Conservation (phyloP, 1,140 invertebrate genomes). For the Bactericera cockerelli region DNA sequence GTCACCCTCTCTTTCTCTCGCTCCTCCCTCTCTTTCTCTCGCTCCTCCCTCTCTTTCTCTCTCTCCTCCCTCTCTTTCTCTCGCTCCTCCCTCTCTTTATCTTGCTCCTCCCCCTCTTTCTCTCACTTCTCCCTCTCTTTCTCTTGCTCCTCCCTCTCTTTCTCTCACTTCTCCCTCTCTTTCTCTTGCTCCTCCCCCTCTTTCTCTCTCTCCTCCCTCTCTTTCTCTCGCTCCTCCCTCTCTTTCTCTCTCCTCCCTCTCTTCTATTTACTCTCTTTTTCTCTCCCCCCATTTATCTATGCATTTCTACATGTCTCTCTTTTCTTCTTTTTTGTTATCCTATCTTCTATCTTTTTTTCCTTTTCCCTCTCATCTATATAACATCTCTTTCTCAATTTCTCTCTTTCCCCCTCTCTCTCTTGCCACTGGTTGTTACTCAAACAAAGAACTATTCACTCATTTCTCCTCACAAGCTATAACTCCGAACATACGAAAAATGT, state of each 20-base stretch:
- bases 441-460: too few relatives aligned
- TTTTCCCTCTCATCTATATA: too few relatives aligned
- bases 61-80: too few relatives aligned
- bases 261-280: background rate
- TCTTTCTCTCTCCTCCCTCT: background rate
- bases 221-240: background rate
- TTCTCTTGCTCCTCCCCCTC: background rate
- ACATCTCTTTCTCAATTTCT: background rate
- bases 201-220: background rate
- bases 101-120: too few relatives aligned
- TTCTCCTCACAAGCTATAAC: too few relatives aligned
- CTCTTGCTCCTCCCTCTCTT: background rate
- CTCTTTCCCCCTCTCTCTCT: background rate
- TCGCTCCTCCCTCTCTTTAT: too few relatives aligned
- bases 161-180: background rate
- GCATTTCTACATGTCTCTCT: background rate
- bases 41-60: too few relatives aligned
- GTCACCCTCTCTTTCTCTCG: too few relatives aligned
- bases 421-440: background rate
- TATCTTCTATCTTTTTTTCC: background rate
- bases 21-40: too few relatives aligned
- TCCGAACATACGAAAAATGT: too few relatives aligned
- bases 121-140: conserved; percentile 3
- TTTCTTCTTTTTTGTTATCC: background rate
- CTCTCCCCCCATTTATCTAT: background rate